Evolutionary conservation across 2,888 invertebrate genomes (phyloP), one percentile per base, ranked within the genome.

Genomic region (Eupithecia subfuscata): DNA sequence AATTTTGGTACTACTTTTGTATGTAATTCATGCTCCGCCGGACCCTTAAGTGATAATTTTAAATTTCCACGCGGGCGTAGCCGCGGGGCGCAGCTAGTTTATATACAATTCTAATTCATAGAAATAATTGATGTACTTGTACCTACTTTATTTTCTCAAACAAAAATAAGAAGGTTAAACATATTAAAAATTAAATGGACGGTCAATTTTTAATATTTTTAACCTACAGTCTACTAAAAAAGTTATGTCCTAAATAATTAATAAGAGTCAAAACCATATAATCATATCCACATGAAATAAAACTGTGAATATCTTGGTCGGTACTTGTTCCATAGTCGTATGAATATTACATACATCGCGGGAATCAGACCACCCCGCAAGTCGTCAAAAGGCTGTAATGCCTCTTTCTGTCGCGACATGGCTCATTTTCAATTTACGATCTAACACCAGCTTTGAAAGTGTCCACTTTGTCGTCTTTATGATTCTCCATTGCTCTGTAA

Each of bases 361-460:
- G 48, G 65, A 65, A 65, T 11, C n/a, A 64, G 75, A 75, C 75
- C 73, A 78, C 79, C 76, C 82, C 25, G 69, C 82, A 83, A 85
- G 84, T 87, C 89, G 85, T 86, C 86, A 84, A 80, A 70, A 73
- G 79, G 79, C 78, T 34, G 18, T 65, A 71, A 65, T 65, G 78
- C 77, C 80, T 78, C 79, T 80, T 76, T 78, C 72, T n/a, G 71
- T 52, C 75, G 70, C 52, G 70, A 52, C 70, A 70, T 73, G 70
- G 70, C 80, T 82, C 83, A 84, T 86, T 80, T 84, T 82, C 75
- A 82, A 86, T 88, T 87, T 85, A 86, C 82, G 82, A 81, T 79
- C 77, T 85, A 82, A 83, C 85, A 84, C 82, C 79, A 78, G 80
- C 80, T 81, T 79, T 75, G 76, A 77, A 75, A 69, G 69, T 76